phyloP scores from a whole-genome alignment of 2,797 vertebrate genomes.

The Enteromius anoplus region DNA sequence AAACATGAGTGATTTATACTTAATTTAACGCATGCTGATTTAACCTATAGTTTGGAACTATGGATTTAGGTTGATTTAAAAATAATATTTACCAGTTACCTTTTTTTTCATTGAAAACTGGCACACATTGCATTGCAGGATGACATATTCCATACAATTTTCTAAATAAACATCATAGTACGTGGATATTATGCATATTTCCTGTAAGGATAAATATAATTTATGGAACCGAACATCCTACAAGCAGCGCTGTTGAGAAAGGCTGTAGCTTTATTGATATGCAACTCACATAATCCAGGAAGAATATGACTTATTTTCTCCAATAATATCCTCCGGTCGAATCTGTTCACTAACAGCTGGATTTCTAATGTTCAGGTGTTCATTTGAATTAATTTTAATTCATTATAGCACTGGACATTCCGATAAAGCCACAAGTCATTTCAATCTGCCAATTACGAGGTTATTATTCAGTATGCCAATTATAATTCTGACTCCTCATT shows the following conservation, averaged over 20 bases:
- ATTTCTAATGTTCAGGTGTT: not conserved
- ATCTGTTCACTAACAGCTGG: not conserved
- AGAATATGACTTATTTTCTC: constrained; percentile 23
- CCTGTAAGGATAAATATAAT: not conserved
- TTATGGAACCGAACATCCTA: not conserved
- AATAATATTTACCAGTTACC: too few relatives aligned
- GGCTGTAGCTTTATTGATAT: constrained; percentile 3
- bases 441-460: constrained; percentile 4
- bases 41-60: too few relatives aligned
- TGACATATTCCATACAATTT: too few relatives aligned
- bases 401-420: not conserved
- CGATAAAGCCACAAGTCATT: constrained; percentile 13
- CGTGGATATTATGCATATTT: not conserved
- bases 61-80: not conserved
- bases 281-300: not conserved
- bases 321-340: constrained; percentile 14
- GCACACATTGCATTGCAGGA: not conserved
- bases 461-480: not conserved
- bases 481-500: not conserved
- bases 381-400: too few relatives aligned
- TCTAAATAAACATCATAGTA: not conserved
- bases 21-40: not conserved
- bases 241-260: not conserved
- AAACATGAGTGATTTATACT: not conserved
- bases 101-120: too few relatives aligned